Base-by-base conservation (phyloP, 2,888 invertebrate species). In the Drosophila conformis region DNA sequence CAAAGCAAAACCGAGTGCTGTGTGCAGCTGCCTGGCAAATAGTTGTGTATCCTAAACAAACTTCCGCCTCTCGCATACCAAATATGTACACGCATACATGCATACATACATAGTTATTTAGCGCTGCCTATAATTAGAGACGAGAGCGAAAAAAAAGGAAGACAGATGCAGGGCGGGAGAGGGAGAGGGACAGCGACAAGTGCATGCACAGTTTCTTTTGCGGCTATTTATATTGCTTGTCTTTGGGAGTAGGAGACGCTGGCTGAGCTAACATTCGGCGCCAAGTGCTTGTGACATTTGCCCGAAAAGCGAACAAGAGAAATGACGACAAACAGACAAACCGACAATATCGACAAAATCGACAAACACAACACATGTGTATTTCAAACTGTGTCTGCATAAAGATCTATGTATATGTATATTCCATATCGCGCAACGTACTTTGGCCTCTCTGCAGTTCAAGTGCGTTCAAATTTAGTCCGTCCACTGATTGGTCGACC, bases 21-120 rank as follows among this genome's bases (percentile, higher is more conserved):
- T 56, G 54, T 70, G 64, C 70, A 73, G 71, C 65, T 66, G 73
- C 53, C 38, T 60, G 69, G 80, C 77, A 78, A 82, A 83, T 83
- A 69, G 35, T 73, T 76, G 66, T 52, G 66, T 65, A 84, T 84
- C 87, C 84, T 87, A 87, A 84, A 84, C 82, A 84, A 84, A 84
- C 87, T 84, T 84, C 84, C 84, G 84, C 82, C 84, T 75, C 64
- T 69, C 75, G 63, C 60, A 75, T 67, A 78, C 72, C 80, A 69
- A 71, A 80, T 78, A 57, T 57, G 56, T 35, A 21, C 51, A n/a
- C n/a, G 15, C 21, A 46, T 15, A 15, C 15, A 46, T 7, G 4
- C 46, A 27, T 2, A 25, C 46, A 46, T 25, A 4, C 46, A 46
- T 25, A 25, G 8, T 8, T 15, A 46, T 25, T 46, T 15, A 73